Evolutionary conservation across 2,113 vertebrate genomes (phyloP), one percentile per base, ranked within the genome.

Genomic region (Camelus dromedarius): DNA sequence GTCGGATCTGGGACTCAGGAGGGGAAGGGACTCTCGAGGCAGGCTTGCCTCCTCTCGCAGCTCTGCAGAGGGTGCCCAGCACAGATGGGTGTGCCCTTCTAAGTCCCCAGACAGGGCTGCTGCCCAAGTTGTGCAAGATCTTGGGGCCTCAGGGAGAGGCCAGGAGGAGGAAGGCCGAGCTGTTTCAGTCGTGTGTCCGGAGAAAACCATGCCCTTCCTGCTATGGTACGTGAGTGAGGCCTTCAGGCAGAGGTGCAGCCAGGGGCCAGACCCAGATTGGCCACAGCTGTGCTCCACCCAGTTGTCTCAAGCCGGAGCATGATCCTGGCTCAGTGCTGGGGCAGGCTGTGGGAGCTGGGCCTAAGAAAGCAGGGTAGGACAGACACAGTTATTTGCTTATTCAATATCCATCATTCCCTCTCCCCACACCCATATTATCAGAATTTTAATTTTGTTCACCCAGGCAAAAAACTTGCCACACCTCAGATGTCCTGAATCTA

Each of bases 381-480:
- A 50, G 86, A 42, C 54, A 30, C 5, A 22, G 73, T 75, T 38
- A 73, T 66, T 85, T 75, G 24, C n/a, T 35, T 50, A 32, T 84
- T 72, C 30, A 24, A 0, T n/a, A 24, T 60, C 76, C 58, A 28
- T 66, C 19, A 15, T n/a, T 75, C 22, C 11, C 22, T 46, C 6
- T 20, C 9, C 8, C 19, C 8, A 13, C 9, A 11, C 38, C 14
- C 6, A 38, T 50, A 64, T 30, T 50, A 10, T 62, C 73, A 52
- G 35, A 93, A 91, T 91, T 56, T 32, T 46, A 35, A 67, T 95
- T 87, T 94, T 92, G 46, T 48, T 88, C n/a, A 90, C 20, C 19
- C n/a, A 56, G 46, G 19, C 20, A 50, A 87, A 92, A 93, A 58
- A 1, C 2, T 70, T 42, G 70, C 19, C 28, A 52, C 22, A 58